These are phyloP conservation scores for Myanophis thanlyinensis DNA, from an alignment of 2,113 vertebrate genomes.

Conservation along the genomic window DNA sequence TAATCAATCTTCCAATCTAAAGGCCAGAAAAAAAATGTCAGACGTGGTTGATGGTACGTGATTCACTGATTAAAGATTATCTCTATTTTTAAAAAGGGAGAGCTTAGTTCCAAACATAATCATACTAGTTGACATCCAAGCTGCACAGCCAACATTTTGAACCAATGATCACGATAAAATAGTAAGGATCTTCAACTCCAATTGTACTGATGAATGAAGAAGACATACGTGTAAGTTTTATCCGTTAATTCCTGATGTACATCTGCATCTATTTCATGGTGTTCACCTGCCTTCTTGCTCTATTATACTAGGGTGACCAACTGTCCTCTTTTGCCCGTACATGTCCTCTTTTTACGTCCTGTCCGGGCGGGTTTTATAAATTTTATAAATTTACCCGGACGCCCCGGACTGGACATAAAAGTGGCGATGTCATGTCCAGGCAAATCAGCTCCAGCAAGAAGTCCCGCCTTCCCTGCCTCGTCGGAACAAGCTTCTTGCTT, in stretches of 20 bases:
- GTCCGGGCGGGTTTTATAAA: no score
- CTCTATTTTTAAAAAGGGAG: neutral
- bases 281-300: neutral
- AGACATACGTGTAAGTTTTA: neutral
- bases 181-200: neutral
- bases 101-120: neutral
- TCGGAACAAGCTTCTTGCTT: no score
- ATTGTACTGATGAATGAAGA: neutral
- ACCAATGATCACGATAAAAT: neutral
- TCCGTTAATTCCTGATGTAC: neutral
- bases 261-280: neutral
- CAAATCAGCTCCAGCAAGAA: no score
- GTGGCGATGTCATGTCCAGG: no score
- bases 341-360: no score
- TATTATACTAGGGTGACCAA: no score
- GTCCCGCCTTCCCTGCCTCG: no score
- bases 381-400: no score
- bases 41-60: neutral
- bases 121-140: neutral
- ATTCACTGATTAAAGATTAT: neutral
- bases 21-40: conserved; percentile 10
- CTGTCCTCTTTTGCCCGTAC: no score
- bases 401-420: no score
- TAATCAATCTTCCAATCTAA: conserved; percentile 94
- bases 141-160: neutral